phyloP scores from a whole-genome alignment of 2,113 vertebrate genomes.

The Hylia prasina region DNA sequence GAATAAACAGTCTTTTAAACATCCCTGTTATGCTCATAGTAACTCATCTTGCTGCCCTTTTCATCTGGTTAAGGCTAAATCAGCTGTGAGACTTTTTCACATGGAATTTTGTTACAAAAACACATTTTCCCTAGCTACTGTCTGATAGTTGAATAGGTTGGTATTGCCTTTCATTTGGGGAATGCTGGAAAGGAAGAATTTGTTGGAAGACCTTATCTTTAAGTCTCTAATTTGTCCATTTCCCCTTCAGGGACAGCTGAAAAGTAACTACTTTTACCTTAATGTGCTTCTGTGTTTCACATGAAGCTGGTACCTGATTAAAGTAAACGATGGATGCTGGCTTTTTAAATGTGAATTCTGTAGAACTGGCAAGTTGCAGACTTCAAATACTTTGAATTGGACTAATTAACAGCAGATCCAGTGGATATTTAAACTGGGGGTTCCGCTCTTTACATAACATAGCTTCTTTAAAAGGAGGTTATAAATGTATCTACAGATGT shows the following conservation, averaged over 20 bases:
- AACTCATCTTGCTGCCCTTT: not conserved
- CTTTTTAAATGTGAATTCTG: not conserved
- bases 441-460: not conserved
- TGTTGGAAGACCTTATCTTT: not conserved
- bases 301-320: not conserved
- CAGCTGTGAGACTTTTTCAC: not conserved
- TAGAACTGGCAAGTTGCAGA: not conserved
- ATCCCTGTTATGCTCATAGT: not conserved
- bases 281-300: not conserved
- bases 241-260: not conserved
- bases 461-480: not conserved
- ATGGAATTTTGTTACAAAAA: not conserved
- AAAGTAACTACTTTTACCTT: not conserved
- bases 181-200: not conserved
- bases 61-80: not conserved
- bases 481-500: not conserved
- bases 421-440: not conserved
- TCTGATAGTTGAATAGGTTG: not conserved
- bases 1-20: not conserved
- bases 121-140: not conserved
- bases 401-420: not conserved
- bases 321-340: accelerated
- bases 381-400: not conserved
- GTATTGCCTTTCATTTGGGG: not conserved
- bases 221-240: not conserved